These are phyloP conservation scores for Tachina grossa DNA, from an alignment of 2,888 invertebrate genomes.

Conservation along the genomic window DNA sequence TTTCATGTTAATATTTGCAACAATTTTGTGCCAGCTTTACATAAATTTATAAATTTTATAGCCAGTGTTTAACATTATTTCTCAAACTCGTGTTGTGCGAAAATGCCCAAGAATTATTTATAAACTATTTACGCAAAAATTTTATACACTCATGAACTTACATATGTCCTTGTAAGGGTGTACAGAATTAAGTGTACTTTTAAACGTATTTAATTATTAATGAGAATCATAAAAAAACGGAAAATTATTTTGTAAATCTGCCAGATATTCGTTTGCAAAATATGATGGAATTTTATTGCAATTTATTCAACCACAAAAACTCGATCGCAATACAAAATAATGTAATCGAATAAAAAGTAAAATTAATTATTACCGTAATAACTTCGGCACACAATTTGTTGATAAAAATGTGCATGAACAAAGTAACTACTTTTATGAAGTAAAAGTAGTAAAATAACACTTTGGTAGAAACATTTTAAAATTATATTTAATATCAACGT, in stretches of 20 bases:
- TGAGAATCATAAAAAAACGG: slow-evolving; percentile 1
- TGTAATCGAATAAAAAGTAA: neutral
- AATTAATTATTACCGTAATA: slow-evolving; percentile 22
- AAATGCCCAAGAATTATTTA: neutral
- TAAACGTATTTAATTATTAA: slow-evolving; percentile 13
- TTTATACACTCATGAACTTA: too few species aligned
- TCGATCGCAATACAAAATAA: neutral
- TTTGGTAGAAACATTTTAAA: too few species aligned
- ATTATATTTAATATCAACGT: too few species aligned
- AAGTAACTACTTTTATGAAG: too few species aligned
- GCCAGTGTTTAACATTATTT: neutral
- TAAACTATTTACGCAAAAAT: neutral
- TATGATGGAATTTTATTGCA: neutral
- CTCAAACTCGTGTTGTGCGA: neutral
- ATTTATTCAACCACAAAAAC: neutral
- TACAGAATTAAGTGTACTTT: neutral
- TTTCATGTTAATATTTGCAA: too few species aligned
- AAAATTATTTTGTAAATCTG: slow-evolving; percentile 8
- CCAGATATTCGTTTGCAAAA: neutral
- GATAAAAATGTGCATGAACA: neutral
- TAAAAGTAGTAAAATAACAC: too few species aligned
- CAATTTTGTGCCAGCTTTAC: too few species aligned
- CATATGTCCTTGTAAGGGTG: too few species aligned
- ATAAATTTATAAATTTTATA: too few species aligned
- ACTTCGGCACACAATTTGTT: neutral